Base-by-base conservation (phyloP, 2,888 invertebrate genomes). In the Cremastinae sp. region DNA sequence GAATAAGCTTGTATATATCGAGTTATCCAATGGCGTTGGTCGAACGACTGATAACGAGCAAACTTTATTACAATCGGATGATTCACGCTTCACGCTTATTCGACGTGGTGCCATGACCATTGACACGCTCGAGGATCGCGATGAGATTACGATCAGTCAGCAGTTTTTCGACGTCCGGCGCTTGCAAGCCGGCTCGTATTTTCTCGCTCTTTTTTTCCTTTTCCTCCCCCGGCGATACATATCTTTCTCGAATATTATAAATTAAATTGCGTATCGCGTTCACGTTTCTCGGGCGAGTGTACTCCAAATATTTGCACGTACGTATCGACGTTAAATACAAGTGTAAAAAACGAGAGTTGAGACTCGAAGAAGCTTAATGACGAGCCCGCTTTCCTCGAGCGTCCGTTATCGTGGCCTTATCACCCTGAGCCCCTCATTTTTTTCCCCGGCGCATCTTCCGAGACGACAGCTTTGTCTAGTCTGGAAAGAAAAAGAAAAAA, bases 121-220 rank as follows among this genome's bases (percentile, higher is more conserved):
- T 75, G 75, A 75, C 75, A 75, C 75, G 41, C 41, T 71, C 18
- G 28, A 65, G 59, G 16, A 49, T 56, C 51, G 9, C 41, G 14
- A 41, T 38, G 38, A 53, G 64, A 70, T 65, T 53, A 70, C 43
- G 49, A 70, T 53, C 45, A 70, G 59, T 75, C 65, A 75, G 75
- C 75, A 70, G 64, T 75, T 75, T 65, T 71, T 49, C 49, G 36
- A 34, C 12, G 16, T n/a, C 62, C 2, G 16, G 12, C 34, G 18
- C n/a, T 62, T 20, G 36, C 3, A 47, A 36, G 28, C 28, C 28
- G 28, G 28, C 28, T 28, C 5, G 28, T 5, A 28, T 28, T 28
- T 49, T 14, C 62, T 49, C 36, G 62, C 28, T 22, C 8, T 22
- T 14, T 14, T 28, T 43, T 18, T 43, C 18, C 5, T 61, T 49